phyloP scores from a whole-genome alignment of 2,113 vertebrate genomes.

The Anarhynchus alexandrinus region DNA sequence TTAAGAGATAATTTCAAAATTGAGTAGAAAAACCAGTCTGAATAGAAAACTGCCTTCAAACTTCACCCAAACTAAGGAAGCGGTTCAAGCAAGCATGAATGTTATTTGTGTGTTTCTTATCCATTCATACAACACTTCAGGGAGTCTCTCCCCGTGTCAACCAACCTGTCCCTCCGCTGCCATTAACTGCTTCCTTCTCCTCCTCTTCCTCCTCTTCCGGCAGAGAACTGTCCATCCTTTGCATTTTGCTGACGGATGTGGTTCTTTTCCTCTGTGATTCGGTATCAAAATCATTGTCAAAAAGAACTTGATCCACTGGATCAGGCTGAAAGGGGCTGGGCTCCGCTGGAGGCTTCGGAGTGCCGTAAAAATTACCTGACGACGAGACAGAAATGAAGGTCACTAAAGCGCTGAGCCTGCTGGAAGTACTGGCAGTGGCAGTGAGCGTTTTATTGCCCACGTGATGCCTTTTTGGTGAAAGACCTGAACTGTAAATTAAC shows the following conservation, averaged over 20 bases:
- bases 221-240: slow-evolving; percentile 90
- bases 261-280: slow-evolving; percentile 95
- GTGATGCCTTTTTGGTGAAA: not conserved
- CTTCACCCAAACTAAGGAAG: not conserved
- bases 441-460: fast-evolving
- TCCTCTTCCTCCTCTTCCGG: slow-evolving; percentile 98
- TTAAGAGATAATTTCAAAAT: slow-evolving; percentile 40
- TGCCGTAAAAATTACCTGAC: slow-evolving; percentile 96
- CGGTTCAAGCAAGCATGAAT: not conserved
- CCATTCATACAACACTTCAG: not conserved
- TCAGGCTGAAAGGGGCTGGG: slow-evolving; percentile 95
- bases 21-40: not conserved
- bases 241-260: slow-evolving; percentile 97
- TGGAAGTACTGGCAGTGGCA: not conserved
- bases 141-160: not conserved
- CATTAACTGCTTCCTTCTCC: slow-evolving; percentile 87
- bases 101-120: not conserved
- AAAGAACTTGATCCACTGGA: slow-evolving; percentile 94
- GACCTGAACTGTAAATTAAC: not conserved
- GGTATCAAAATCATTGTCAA: slow-evolving; percentile 93
- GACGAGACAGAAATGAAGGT: not conserved
- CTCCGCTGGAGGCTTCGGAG: slow-evolving; percentile 94
- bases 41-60: not conserved
- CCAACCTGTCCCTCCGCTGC: slow-evolving; percentile 84
- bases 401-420: not conserved